Evolutionary conservation across 2,888 invertebrate species (phyloP), one percentile per base, ranked within the genome.

Genomic region (Eurois occulta): DNA sequence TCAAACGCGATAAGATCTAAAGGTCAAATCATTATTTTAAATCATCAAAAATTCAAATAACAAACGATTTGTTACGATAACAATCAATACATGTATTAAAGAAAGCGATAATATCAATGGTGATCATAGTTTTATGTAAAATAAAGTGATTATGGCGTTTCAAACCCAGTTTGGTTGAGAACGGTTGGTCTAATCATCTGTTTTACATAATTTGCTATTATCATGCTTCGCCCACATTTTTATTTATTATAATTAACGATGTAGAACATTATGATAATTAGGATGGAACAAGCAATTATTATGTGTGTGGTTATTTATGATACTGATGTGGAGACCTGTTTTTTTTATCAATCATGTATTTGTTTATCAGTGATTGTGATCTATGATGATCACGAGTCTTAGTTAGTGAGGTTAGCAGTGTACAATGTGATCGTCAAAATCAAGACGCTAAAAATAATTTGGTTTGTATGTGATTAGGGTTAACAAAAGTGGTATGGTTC

Each of bases 191-290:
- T 71, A 75, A 68, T 62, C 11, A 69, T 52, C 72, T 48, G 38
- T 72, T 85, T 82, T 67, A 64, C 78, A 84, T 84, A 79, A 73
- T 70, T 75, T 70, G 60, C 52, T 60, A 55, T 48, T 24, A 52
- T 28, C 78, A 11, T 21, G 28, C 4, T 16, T 70, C 77, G 62
- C 38, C 38, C 55, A 69, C 48, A 58, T 75, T 52, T 58, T 55
- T 73, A 43, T 84, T 81, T 81, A 78, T 78, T 84, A 58, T 86
- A 83, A 83, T 86, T 75, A 86, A 77, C 55, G 74, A 80, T 70
- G 60, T 72, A 65, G 41, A 80, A 75, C 28, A 66, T 67, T 86
- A 80, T 74, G 75, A 28, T 86, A 77, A 85, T 83, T 60, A 72
- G 72, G 58, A 73, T 74, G 41, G 60, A 82, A 79, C 72, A 83